Conservation (phyloP, 1,140 invertebrate genomes). For the Diachasmimorpha longicaudata region DNA sequence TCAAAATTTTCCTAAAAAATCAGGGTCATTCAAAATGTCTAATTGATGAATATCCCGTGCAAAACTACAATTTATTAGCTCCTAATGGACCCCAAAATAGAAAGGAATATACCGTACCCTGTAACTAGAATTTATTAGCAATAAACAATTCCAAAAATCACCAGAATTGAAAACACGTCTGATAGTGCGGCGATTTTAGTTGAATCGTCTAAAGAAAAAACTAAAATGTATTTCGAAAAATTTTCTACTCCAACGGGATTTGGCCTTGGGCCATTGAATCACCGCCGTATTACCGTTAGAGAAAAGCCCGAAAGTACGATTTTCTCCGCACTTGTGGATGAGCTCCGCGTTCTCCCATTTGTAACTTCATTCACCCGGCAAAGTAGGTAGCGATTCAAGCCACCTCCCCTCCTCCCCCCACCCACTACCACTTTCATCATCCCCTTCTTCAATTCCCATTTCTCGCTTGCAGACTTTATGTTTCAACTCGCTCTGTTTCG, state of each 20-base stretch:
- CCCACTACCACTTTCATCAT: neutral
- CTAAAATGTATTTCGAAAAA: neutral
- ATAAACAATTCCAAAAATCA: too few species aligned
- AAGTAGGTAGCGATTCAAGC: slow-evolving; percentile 54
- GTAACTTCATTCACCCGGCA: slow-evolving; percentile 59
- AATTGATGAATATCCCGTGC: too few species aligned
- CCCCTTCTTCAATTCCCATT: slow-evolving; percentile 2
- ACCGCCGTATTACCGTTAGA: slow-evolving; percentile 42
- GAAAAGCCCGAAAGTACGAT: slow-evolving; percentile 22
- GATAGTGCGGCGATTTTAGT: too few species aligned
- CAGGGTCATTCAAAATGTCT: too few species aligned
- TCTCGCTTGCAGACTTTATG: slow-evolving; percentile 8
- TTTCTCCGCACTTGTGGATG: slow-evolving; percentile 51
- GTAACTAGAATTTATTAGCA: too few species aligned
- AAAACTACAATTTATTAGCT: too few species aligned
- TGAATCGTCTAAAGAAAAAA: too few species aligned
- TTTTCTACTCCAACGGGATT: slow-evolving; percentile 8
- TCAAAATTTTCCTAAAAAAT: too few species aligned
- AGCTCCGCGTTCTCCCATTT: slow-evolving; percentile 59
- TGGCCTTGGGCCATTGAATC: slow-evolving; percentile 37
- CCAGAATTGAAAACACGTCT: too few species aligned
- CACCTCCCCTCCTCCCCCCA: slow-evolving; percentile 15
- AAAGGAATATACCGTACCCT: too few species aligned
- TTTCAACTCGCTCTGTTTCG: slow-evolving; percentile 3
- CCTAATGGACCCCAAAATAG: too few species aligned